Evolutionary conservation across 2,797 vertebrate species (phyloP).

Genomic region (Anas flavirostris): DNA sequence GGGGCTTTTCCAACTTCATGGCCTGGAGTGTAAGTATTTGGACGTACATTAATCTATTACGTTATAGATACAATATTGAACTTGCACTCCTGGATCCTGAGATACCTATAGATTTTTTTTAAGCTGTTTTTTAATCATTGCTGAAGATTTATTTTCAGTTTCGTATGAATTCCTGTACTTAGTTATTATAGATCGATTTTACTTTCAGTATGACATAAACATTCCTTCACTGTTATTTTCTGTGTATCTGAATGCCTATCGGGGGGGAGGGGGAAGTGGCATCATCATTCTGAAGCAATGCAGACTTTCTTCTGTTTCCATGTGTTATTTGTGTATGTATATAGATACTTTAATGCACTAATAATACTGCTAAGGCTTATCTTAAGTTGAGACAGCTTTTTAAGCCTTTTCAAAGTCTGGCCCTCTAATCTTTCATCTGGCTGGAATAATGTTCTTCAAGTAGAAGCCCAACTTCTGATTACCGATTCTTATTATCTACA

Average conservation of each 20-base stretch:
- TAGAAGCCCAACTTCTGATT: neutral
- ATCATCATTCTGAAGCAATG: neutral
- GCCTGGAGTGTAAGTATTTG: slow-evolving; percentile 95
- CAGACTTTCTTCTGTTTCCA: neutral
- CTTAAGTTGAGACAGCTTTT: neutral
- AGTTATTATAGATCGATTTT: neutral
- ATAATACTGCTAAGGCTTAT: neutral
- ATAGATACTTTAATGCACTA: neutral
- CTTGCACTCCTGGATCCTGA: neutral
- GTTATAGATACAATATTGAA: neutral
- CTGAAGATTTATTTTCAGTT: neutral
- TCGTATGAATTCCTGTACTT: neutral
- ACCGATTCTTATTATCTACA: neutral
- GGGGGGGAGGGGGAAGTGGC: too few relatives aligned
- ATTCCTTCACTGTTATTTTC: neutral
- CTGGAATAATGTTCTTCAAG: neutral
- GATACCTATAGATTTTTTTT: neutral
- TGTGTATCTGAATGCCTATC: neutral
- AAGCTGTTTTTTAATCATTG: neutral
- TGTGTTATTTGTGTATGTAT: neutral
- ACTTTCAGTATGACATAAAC: neutral
- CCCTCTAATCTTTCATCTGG: neutral
- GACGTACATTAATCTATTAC: neutral
- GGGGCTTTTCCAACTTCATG: slow-evolving; percentile 99
- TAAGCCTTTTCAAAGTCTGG: neutral